These are phyloP conservation scores for Pimpla rufipes DNA, from an alignment of 2,888 invertebrate species.

Conservation along the genomic window DNA sequence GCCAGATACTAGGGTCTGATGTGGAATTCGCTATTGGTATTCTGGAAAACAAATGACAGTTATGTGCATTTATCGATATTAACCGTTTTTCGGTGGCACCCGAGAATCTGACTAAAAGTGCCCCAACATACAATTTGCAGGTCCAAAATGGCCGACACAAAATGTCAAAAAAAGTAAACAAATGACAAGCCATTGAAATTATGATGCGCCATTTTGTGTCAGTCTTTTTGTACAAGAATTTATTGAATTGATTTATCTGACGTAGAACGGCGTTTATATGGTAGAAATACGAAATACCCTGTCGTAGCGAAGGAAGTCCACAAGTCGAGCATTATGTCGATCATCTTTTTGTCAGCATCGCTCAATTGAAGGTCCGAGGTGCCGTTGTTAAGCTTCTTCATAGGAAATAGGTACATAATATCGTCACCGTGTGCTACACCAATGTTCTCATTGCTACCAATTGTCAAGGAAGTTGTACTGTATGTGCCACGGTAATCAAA, in stretches of 20 bases:
- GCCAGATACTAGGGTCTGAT: neutral
- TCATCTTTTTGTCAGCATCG: constrained; percentile 75
- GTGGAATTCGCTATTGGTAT: neutral
- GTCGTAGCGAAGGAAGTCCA: constrained; percentile 83
- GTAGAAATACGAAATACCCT: constrained; percentile 57
- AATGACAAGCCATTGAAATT: too few relatives aligned
- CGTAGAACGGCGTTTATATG: neutral
- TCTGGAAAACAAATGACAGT: neutral
- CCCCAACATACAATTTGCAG: neutral
- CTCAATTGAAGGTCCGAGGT: constrained; percentile 59
- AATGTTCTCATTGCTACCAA: constrained; percentile 34
- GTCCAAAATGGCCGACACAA: too few relatives aligned
- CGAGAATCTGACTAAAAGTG: neutral
- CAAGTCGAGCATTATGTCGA: constrained; percentile 81
- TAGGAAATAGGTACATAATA: constrained; percentile 84
- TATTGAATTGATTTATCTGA: too few relatives aligned
- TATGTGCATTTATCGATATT: neutral
- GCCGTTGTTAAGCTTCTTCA: constrained; percentile 8
- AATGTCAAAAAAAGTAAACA: too few relatives aligned
- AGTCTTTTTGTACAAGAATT: too few relatives aligned
- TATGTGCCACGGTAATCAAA: constrained; percentile 65
- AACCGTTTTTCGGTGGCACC: neutral
- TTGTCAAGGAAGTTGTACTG: constrained; percentile 31
- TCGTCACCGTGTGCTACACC: constrained; percentile 86
- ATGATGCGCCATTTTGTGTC: too few relatives aligned